These are phyloP conservation scores for Etia nguti DNA, from an alignment of 2,113 vertebrate species.

Conservation along the genomic window DNA sequence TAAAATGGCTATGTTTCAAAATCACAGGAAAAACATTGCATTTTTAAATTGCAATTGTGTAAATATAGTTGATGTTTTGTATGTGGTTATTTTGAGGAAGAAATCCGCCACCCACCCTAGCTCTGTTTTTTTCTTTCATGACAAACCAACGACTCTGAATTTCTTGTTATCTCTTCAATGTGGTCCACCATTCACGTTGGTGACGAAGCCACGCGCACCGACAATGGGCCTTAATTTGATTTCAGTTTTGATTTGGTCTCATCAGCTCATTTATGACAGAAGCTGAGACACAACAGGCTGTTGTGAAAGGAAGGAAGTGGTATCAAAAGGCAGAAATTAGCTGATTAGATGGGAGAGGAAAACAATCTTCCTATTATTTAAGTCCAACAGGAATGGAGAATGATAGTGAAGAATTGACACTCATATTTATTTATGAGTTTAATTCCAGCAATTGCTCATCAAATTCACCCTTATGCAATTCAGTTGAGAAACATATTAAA, in stretches of 20 bases:
- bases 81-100: background rate
- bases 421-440: constrained; percentile 4
- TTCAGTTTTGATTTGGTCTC: constrained; percentile 56
- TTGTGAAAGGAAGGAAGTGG: constrained; percentile 22
- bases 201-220: background rate
- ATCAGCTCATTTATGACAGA: constrained; percentile 42
- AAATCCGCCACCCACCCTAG: background rate
- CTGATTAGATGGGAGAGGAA: constrained; percentile 50
- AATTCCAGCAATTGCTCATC: background rate
- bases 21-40: background rate
- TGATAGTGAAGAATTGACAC: constrained; percentile 44
- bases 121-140: constrained; percentile 30
- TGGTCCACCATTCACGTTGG: constrained; percentile 37
- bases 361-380: constrained; percentile 58
- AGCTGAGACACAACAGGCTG: constrained; percentile 2
- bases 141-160: constrained; percentile 34
- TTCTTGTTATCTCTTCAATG: constrained; percentile 45
- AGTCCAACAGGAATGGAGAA: constrained; percentile 36
- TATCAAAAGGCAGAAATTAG: constrained; percentile 48
- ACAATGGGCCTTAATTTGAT: constrained; percentile 68
- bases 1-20: background rate
- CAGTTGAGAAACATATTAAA: background rate
- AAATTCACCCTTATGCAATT: background rate
- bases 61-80: background rate
- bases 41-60: background rate